Base-by-base conservation (phyloP, 1,140 invertebrate genomes). In the Elysia chlorotica region DNA sequence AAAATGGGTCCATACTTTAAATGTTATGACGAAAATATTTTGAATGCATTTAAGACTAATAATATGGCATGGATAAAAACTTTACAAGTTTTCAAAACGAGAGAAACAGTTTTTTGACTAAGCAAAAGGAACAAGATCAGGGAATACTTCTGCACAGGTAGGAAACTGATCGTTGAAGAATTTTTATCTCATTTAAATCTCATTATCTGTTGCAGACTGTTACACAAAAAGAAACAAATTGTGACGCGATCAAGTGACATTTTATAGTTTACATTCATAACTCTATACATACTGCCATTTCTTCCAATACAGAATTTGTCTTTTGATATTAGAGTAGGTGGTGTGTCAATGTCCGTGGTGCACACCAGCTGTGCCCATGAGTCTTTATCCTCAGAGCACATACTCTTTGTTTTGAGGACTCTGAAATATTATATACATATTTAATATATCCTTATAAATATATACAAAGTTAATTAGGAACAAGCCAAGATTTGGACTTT, bases 321-420 rank as follows among this genome's bases (percentile, higher is more conserved):
- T 70, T 75, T 71, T 3, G 30, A 63, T n/a, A 82, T 36, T 37
- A 66, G 31, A 66, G 81, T 61, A 28, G 80, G 81, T 17, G 79
- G 70, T 10, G 74, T 74, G 1, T 82, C 79, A 70, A 78, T 33
- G 61, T 85, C 82, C 48, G 79, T 85, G 30, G 79, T 37, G 62
- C 77, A 82, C 54, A 85, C 81, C 59, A 85, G 72, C 67, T 83
- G 82, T 17, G 77, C 81, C 83, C 83, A 85, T 23, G 70, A 37
- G 19, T 74, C 68, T 19, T 79, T 72, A 28, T 71, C 66, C 5
- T 54, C 25, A 62, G 0, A 21, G 54, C 25, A 48, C 10, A 48
- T n/a, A n/a, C 41, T 48, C 41, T 14, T 48, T 48, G 41, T 48
- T 10, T 14, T 48, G 41, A n/a, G 10, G n/a, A 48, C 41, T 48